These are phyloP conservation scores for Pachycephala philippinensis DNA, from an alignment of 2,113 vertebrate species.

Conservation along the genomic window DNA sequence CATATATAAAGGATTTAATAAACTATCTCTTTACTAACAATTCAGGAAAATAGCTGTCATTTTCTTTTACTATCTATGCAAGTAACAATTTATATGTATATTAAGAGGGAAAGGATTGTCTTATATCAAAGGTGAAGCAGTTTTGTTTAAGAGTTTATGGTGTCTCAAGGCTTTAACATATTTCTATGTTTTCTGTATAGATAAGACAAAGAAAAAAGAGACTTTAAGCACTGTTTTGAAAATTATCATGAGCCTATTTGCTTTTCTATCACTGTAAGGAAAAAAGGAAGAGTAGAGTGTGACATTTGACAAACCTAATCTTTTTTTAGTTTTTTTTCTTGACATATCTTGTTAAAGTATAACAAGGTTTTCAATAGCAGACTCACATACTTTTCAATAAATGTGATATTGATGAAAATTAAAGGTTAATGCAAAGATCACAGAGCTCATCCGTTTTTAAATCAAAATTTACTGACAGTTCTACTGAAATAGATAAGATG, in stretches of 20 bases:
- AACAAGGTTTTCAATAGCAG: conserved; percentile 17
- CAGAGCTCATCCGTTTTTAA: conserved; percentile 61
- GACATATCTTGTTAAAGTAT: not conserved
- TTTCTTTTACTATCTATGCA: not conserved
- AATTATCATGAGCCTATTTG: not conserved
- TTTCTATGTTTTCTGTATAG: conserved; percentile 30
- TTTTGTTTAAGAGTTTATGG: not conserved
- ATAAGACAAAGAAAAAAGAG: not conserved
- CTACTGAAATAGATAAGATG: conserved; percentile 63
- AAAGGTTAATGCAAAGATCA: conserved; percentile 21
- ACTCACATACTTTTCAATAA: not conserved
- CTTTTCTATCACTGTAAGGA: not conserved
- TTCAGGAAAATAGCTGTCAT: not conserved
- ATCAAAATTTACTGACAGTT: conserved; percentile 47
- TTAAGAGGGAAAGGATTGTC: not conserved
- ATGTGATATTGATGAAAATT: conserved; percentile 61
- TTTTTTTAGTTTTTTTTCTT: conserved; percentile 39
- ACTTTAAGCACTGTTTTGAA: not conserved
- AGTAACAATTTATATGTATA: not conserved
- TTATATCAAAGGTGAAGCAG: not conserved
- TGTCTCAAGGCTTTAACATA: not conserved
- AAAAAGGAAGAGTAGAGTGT: not conserved
- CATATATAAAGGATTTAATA: not conserved
- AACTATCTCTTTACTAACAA: not conserved
- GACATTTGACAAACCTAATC: conserved; percentile 25